phyloP scores from a whole-genome alignment of 2,888 invertebrate species.

The Schizaphis graminum region DNA sequence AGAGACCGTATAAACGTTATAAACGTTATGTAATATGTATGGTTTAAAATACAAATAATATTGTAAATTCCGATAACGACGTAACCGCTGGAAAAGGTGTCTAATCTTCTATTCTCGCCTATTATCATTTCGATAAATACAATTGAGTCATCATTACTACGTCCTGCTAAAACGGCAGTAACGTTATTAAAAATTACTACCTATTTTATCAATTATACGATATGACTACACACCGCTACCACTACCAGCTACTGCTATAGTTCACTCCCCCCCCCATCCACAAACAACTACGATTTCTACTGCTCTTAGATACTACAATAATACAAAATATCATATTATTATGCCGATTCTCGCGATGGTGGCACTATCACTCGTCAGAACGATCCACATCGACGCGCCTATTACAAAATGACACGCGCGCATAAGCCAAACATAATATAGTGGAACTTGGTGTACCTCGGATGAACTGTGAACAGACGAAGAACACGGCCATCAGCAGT shows the following conservation, averaged over 20 bases:
- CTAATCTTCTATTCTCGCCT: no score
- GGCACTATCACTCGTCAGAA: no score
- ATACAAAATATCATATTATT: no score
- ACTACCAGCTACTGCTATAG: no score
- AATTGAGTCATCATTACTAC: background rate
- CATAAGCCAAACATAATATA: no score
- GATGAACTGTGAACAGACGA: slow-evolving; percentile 52
- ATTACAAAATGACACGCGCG: no score
- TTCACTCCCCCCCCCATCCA: background rate
- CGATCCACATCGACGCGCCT: no score
- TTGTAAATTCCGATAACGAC: background rate
- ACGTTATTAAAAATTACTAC: background rate
- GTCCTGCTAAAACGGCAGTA: background rate
- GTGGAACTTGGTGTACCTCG: slow-evolving; percentile 15
- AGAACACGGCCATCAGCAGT: slow-evolving; percentile 62
- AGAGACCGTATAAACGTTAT: background rate
- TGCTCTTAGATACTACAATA: background rate
- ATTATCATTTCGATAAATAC: background rate
- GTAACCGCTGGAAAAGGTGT: background rate
- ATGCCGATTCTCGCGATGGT: no score
- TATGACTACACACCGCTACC: background rate
- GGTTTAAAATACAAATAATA: background rate
- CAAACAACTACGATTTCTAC: background rate
- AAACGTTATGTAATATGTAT: background rate
- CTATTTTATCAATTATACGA: background rate